phyloP scores from a whole-genome alignment of 1,140 invertebrate genomes.

The Drosophila funebris region DNA sequence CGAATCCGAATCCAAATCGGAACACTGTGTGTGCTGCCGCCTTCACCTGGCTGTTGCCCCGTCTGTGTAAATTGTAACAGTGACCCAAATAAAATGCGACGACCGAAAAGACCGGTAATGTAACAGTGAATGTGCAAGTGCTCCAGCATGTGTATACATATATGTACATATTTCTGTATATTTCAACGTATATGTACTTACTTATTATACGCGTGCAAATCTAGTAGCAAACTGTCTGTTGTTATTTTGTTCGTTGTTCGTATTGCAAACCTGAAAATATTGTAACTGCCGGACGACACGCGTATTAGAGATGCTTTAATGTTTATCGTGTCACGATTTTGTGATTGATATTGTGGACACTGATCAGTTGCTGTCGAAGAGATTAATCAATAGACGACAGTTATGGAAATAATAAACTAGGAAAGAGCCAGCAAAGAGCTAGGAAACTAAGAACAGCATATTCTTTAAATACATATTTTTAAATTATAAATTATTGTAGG shows the following conservation, averaged over 20 bases:
- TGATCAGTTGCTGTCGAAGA: too few relatives aligned
- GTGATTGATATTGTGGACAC: constrained; percentile 1
- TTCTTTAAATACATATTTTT: too few relatives aligned
- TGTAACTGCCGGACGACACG: constrained; percentile 2
- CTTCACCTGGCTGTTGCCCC: background rate
- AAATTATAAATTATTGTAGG: too few relatives aligned
- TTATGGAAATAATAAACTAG: too few relatives aligned
- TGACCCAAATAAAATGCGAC: constrained; percentile 76
- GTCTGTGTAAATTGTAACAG: constrained; percentile 72
- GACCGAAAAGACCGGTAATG: constrained; percentile 78
- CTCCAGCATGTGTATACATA: constrained; percentile 10
- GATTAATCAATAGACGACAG: too few relatives aligned
- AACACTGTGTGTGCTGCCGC: constrained; percentile 2
- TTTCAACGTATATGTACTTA: constrained; percentile 10
- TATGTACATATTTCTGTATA: background rate
- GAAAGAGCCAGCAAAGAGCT: too few relatives aligned
- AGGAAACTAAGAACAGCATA: too few relatives aligned
- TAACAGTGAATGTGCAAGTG: constrained; percentile 78
- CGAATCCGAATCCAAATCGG: constrained; percentile 13
- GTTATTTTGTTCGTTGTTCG: constrained; percentile 31
- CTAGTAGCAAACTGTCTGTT: constrained; percentile 53
- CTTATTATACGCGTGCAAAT: constrained; percentile 69
- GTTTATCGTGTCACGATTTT: background rate
- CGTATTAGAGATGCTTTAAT: constrained; percentile 38
- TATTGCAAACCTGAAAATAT: constrained; percentile 58